Conservation (phyloP, 2,888 invertebrate genomes). For the Drosophila prostipennis region DNA sequence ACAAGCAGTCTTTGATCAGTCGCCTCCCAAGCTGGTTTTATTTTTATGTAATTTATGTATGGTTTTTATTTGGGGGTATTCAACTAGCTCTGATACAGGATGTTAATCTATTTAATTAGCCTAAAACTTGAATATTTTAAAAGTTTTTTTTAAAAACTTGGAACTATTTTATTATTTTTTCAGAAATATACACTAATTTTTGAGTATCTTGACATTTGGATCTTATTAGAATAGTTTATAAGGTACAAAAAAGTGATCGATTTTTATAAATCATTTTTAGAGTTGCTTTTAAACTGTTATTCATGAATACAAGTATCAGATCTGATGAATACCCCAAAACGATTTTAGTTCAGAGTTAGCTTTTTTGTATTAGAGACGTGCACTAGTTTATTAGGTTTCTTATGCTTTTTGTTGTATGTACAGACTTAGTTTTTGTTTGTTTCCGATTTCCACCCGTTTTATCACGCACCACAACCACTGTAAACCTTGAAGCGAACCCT, state of each 20-base stretch:
- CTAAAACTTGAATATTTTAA: background rate
- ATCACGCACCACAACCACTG: conserved; percentile 74
- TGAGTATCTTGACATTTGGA: too few relatives aligned
- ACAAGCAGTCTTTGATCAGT: conserved; percentile 76
- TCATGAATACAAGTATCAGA: background rate
- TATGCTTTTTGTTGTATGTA: conserved; percentile 39
- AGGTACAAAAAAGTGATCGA: too few relatives aligned
- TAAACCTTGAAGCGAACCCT: conserved; percentile 39
- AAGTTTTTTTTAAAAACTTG: too few relatives aligned
- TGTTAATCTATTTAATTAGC: background rate
- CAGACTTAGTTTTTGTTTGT: conserved; percentile 41
- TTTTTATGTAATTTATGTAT: conserved; percentile 3
- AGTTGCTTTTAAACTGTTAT: too few relatives aligned
- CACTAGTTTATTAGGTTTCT: conserved; percentile 55
- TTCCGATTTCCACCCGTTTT: conserved; percentile 16
- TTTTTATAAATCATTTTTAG: too few relatives aligned
- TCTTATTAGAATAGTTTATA: too few relatives aligned
- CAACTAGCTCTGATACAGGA: background rate
- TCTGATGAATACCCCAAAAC: conserved; percentile 5
- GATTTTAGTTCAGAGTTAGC: conserved; percentile 59
- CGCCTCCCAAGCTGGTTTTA: conserved; percentile 32
- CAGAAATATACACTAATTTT: too few relatives aligned
- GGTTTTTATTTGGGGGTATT: background rate
- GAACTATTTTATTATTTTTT: too few relatives aligned
- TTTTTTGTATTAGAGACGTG: conserved; percentile 70